Percentiles rank a stretch among this genome's conserved stretches.
These are phyloP conservation scores for Struthidea cinerea DNA, from an alignment of 2,113 vertebrate genomes.

Conservation along the genomic window DNA sequence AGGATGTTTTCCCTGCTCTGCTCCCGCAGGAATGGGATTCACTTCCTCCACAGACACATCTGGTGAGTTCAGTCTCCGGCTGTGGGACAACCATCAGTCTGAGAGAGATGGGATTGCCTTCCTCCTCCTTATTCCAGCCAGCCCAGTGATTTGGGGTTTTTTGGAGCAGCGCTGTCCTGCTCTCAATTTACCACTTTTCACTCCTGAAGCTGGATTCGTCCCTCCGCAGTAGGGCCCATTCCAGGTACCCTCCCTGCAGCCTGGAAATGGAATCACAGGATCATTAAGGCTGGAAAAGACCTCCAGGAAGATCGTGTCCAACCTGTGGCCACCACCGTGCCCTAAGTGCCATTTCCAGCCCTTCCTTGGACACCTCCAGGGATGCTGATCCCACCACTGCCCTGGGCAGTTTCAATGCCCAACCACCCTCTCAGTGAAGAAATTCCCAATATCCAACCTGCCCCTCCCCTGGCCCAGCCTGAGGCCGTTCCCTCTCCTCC, in stretches of 20 bases:
- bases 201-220: background rate
- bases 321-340: background rate
- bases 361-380: background rate
- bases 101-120: background rate
- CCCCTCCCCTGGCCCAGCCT: accelerated
- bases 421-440: background rate
- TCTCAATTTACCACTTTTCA: background rate
- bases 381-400: background rate
- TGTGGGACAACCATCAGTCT: background rate
- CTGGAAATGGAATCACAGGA: background rate
- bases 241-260: background rate
- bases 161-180: background rate
- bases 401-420: background rate
- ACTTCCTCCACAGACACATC: background rate
- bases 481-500: background rate
- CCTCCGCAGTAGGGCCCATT: accelerated
- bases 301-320: accelerated
- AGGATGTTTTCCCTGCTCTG: background rate
- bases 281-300: background rate
- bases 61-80: background rate
- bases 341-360: background rate
- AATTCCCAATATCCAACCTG: background rate
- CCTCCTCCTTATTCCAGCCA: background rate
- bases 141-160: background rate
- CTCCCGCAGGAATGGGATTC: background rate